Evolutionary conservation across 2,113 vertebrate species (phyloP).

Genomic region (Bettongia penicillata): DNA sequence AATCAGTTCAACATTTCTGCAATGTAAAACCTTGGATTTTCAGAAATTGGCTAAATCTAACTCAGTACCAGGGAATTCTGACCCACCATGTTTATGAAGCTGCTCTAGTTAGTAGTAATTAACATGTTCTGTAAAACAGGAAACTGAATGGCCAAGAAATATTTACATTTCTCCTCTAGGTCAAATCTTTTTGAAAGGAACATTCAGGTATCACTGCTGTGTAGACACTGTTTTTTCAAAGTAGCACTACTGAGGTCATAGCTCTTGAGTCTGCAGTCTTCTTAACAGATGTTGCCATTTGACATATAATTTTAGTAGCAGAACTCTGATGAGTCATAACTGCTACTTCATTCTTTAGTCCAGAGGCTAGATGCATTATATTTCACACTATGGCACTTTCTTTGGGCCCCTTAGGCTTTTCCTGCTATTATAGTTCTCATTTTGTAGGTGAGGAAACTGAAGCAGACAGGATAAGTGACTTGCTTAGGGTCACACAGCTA

Average conservation of each 20-base stretch:
- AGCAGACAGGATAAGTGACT: background rate
- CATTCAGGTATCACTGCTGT: background rate
- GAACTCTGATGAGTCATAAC: conserved; percentile 36
- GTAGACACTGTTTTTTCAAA: background rate
- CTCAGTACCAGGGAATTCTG: background rate
- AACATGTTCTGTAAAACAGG: background rate
- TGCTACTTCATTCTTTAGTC: conserved; percentile 3
- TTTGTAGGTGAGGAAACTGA: background rate
- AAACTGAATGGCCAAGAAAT: background rate
- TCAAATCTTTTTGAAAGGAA: background rate
- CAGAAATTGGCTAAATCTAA: background rate
- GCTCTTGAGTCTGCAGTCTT: background rate
- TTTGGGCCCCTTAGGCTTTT: background rate
- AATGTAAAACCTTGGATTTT: background rate
- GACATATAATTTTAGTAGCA: conserved; percentile 8
- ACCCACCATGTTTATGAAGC: background rate
- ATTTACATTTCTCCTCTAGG: no score
- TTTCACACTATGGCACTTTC: background rate
- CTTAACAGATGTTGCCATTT: background rate
- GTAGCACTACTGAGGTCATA: background rate
- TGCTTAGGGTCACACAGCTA: background rate
- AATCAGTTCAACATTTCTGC: background rate
- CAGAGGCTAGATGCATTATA: background rate
- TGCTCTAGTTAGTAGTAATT: background rate
- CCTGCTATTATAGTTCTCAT: background rate